Conservation (phyloP, 2,888 invertebrate genomes). For the Pammene aurita region DNA sequence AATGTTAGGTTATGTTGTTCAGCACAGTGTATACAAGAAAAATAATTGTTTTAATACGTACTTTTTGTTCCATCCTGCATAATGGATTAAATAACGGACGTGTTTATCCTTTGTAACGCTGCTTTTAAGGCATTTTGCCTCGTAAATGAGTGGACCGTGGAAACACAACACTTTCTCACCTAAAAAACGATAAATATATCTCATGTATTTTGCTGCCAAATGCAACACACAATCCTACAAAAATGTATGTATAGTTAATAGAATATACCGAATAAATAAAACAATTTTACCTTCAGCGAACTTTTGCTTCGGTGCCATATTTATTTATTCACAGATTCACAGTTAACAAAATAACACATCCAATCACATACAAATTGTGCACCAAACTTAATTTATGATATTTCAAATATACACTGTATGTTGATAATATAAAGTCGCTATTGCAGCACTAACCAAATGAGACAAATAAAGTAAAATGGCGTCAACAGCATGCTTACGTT, state of each 20-base stretch:
- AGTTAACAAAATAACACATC: not conserved
- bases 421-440: not conserved
- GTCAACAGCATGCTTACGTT: not conserved
- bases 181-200: conserved; percentile 63
- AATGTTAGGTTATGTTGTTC: conserved; percentile 30
- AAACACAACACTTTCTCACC: conserved; percentile 97
- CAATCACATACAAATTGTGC: not conserved
- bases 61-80: conserved; percentile 99
- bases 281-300: conserved; percentile 87
- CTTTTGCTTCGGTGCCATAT: conserved; percentile 87
- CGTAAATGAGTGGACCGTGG: conserved; percentile 97
- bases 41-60: conserved; percentile 69
- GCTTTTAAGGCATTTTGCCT: conserved; percentile 96
- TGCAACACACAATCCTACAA: no score
- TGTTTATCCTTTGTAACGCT: conserved; percentile 92
- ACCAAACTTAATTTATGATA: not conserved
- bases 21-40: conserved; percentile 15
- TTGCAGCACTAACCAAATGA: not conserved
- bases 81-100: conserved; percentile 96
- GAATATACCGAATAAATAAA: conserved; percentile 21
- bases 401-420: not conserved
- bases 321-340: conserved; percentile 38
- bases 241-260: not conserved
- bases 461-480: conserved; percentile 6
- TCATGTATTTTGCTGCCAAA: not conserved